Percentiles rank a stretch among this genome's conserved stretches.
phyloP scores from a whole-genome alignment of 2,888 invertebrate genomes.

The Xestia c-nigrum region DNA sequence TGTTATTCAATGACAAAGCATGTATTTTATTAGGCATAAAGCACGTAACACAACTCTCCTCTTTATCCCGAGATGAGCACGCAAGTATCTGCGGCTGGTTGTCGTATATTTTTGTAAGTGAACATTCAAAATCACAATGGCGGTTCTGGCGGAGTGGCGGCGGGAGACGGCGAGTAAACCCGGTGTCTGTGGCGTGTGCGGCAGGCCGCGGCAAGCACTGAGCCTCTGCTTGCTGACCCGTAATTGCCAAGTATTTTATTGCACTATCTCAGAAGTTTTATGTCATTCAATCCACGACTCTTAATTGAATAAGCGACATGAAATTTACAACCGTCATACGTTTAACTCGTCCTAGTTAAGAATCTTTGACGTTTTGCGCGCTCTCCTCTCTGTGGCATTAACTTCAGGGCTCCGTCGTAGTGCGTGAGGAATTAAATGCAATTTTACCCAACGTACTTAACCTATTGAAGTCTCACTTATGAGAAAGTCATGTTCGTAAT shows the following conservation, averaged over 20 bases:
- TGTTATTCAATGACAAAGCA: conserved; percentile 24
- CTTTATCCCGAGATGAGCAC: conserved; percentile 58
- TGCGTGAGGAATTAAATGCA: conserved; percentile 48
- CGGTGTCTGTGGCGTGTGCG: conserved; percentile 65
- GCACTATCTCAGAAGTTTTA: conserved; percentile 88
- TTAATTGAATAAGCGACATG: conserved; percentile 89
- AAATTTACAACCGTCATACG: conserved; percentile 88
- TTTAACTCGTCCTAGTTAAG: conserved; percentile 83
- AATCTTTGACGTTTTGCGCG: conserved; percentile 76
- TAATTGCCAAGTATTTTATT: conserved; percentile 89
- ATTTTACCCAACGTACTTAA: conserved; percentile 30
- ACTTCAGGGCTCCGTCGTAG: conserved; percentile 63
- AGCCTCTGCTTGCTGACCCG: conserved; percentile 82
- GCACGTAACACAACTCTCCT: conserved; percentile 57
- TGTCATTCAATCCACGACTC: conserved; percentile 88
- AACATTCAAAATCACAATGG: conserved; percentile 70
- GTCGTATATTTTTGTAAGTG: conserved; percentile 68
- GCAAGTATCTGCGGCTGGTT: conserved; percentile 55
- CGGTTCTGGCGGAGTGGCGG: conserved; percentile 60
- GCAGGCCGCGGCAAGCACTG: conserved; percentile 69
- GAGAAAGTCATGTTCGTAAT: conserved; percentile 21
- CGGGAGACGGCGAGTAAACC: conserved; percentile 54
- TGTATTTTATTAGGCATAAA: conserved; percentile 25
- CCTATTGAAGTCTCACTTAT: conserved; percentile 34
- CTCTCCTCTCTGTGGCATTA: conserved; percentile 66